Evolutionary conservation across 1,140 invertebrate genomes (phyloP), one percentile per base, ranked within the genome.

Genomic region (Ylistrum balloti): DNA sequence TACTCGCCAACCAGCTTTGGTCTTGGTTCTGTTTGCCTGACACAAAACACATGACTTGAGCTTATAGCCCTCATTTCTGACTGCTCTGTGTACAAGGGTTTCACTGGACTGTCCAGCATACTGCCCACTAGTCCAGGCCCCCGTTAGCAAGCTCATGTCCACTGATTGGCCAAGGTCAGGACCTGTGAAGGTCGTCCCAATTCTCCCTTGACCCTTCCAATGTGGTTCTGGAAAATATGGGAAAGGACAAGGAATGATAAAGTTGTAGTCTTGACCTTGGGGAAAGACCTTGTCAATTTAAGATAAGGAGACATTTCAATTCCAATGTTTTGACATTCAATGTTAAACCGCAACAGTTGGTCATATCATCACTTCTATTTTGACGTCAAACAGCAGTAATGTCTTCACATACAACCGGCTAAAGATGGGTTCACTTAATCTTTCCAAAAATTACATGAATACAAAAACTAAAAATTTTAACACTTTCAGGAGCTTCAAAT

Each of bases 181-280:
- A 45, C 41, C 41, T 45, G 41, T 45, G 41, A 45, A 45, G 41
- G 41, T 45, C 41, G 41, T 74, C n/a, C 56, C 13, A 74, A 74
- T 3, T 74, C 56, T 74, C n/a, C n/a, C 56, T 28, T 74, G 22
- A 74, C 56, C 56, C n/a, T 74, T 74, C 56, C 56, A 74, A 0
- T 74, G 56, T 74, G 56, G 56, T 74, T 28, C 56, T 74, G 56
- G 56, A 74, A 74, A 74, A 74, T 74, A 74, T n/a, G 20, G 56
- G 56, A 74, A 74, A 74, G 56, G 56, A 74, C 56, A 74, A 74
- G 56, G 56, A 74, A 74, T 74, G 56, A 74, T 74, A 74, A 74
- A n/a, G 56, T 17, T 74, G 56, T 28, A 74, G 56, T 28, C n/a
- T 74, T 17, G 56, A 74, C 56, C 28, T 28, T n/a, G 17, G 56